These are phyloP conservation scores for Orcinus orca DNA, from an alignment of 2,113 vertebrate species.

Conservation along the genomic window DNA sequence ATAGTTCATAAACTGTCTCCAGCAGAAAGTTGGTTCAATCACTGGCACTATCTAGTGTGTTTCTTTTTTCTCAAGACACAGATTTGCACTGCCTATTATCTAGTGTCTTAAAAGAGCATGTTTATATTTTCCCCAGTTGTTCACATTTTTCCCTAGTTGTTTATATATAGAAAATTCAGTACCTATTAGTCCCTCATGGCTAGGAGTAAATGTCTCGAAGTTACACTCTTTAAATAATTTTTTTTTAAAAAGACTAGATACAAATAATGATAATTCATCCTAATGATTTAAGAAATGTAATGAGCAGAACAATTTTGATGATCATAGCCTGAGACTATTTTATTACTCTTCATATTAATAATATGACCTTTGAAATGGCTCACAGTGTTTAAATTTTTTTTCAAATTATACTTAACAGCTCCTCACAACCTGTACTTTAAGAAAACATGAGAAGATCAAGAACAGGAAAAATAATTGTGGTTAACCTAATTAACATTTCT, in stretches of 20 bases:
- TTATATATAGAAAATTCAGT: background rate
- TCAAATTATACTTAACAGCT: background rate
- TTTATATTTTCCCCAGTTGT: background rate
- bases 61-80: background rate
- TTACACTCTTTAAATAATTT: background rate
- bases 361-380: background rate
- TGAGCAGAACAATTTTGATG: background rate
- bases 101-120: constrained; percentile 3
- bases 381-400: background rate
- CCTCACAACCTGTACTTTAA: background rate
- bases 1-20: background rate
- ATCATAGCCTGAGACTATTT: background rate
- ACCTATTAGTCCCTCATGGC: background rate
- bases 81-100: background rate
- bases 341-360: background rate
- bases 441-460: background rate
- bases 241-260: background rate
- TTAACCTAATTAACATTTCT: background rate
- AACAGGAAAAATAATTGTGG: background rate
- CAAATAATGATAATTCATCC: background rate
- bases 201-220: background rate
- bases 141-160: background rate
- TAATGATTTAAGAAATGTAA: background rate
- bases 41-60: background rate
- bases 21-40: background rate